phyloP scores from a whole-genome alignment of 2,888 invertebrate species.

The Diplazon laetatorius region DNA sequence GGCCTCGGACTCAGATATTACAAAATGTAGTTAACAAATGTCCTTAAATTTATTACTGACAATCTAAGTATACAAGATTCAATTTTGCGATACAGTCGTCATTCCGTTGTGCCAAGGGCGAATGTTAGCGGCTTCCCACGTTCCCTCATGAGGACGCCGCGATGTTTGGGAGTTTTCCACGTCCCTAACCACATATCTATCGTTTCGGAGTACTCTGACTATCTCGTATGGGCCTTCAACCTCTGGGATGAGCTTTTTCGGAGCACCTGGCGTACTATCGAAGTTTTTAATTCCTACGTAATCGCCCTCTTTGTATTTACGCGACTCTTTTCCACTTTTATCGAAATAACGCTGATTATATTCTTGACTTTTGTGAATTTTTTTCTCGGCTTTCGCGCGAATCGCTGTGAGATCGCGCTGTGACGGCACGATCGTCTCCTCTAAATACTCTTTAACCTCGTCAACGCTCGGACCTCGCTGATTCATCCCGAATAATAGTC shows the following conservation, averaged over 20 bases:
- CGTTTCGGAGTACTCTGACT: constrained; percentile 48
- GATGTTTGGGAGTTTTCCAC: constrained; percentile 45
- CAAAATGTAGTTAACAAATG: constrained; percentile 1
- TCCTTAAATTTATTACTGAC: neutral
- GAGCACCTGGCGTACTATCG: constrained; percentile 28
- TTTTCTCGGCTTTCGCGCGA: constrained; percentile 14
- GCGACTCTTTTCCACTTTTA: constrained; percentile 31
- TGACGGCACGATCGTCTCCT: too few species aligned
- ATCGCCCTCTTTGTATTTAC: constrained; percentile 36
- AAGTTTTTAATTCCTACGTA: constrained; percentile 41
- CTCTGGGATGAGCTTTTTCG: constrained; percentile 29
- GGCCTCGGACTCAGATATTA: neutral
- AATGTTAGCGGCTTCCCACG: constrained; percentile 16
- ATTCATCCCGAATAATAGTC: constrained; percentile 70
- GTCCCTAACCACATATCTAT: constrained; percentile 65
- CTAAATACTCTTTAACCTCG: constrained; percentile 42
- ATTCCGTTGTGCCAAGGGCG: constrained; percentile 10
- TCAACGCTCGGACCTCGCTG: constrained; percentile 70
- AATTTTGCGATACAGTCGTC: neutral
- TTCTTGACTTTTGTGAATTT: constrained; percentile 23
- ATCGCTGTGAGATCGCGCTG: constrained; percentile 25
- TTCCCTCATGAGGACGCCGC: neutral
- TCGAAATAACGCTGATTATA: constrained; percentile 27
- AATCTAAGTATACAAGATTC: neutral
- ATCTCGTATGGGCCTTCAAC: constrained; percentile 35